Evolutionary conservation across 1,140 invertebrate genomes (phyloP).

Genomic region (Planococcus citri): DNA sequence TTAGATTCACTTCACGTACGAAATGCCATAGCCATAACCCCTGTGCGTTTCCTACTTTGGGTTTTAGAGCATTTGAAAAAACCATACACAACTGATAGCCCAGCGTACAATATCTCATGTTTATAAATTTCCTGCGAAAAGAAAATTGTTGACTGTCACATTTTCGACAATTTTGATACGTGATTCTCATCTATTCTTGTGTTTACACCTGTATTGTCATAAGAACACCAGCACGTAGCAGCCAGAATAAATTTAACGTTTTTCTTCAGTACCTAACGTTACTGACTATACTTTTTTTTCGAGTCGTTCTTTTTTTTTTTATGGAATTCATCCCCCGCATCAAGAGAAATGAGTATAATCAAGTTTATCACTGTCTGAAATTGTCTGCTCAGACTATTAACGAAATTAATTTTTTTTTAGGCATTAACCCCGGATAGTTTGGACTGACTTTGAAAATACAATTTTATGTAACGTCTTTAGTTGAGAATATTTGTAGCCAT

Average conservation of each 20-base stretch:
- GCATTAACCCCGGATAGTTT: too few relatives aligned
- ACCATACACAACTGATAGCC: not conserved
- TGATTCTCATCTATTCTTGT: not conserved
- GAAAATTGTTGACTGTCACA: not conserved
- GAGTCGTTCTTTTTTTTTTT: not conserved
- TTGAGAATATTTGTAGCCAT: too few relatives aligned
- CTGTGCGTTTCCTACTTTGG: not conserved
- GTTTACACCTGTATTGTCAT: not conserved
- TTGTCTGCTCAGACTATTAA: too few relatives aligned
- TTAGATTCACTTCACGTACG: not conserved
- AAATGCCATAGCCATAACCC: not conserved
- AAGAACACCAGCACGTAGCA: not conserved
- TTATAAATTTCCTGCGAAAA: not conserved
- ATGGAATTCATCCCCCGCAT: not conserved
- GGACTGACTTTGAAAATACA: too few relatives aligned
- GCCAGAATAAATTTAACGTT: not conserved
- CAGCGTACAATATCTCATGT: not conserved
- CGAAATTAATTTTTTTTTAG: too few relatives aligned
- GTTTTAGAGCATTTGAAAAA: not conserved
- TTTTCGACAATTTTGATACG: not conserved
- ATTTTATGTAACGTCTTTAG: too few relatives aligned
- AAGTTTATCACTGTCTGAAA: too few relatives aligned
- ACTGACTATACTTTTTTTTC: too few relatives aligned
- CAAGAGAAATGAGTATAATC: too few relatives aligned
- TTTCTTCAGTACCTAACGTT: too few relatives aligned